Evolutionary conservation across 1,140 invertebrate species (phyloP), one percentile per base, ranked within the genome.

Genomic region (Drosophila ercepeae): DNA sequence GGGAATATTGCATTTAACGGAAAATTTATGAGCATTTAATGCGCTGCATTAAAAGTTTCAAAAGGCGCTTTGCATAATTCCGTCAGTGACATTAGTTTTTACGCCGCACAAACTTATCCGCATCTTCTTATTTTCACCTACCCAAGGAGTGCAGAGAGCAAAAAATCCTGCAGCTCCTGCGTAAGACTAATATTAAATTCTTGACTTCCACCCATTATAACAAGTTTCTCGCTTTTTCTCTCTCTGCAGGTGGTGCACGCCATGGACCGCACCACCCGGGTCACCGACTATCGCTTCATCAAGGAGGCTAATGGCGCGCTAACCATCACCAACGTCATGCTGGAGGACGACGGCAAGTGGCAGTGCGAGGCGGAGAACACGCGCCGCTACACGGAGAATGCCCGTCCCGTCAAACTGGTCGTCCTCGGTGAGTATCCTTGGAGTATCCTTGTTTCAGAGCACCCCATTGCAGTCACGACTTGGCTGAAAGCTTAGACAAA

Each of bases 261-360:
- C 67, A 92, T 92, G 79, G 92, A 92, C 54, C 91, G 92, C 55
- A 93, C 92, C 54, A 90, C 92, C 63, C 90, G 92, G 39, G 92
- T 92, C 61, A 92, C 92, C 63, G 93, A 93, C 77, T 93, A 93
- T 82, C 90, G 93, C 65, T 93, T 93, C 78, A 91, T 93, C 69
- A 92, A 92, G 72, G 93, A 93, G 71, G 92, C 92, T 60, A 93
- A 92, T 42, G 94, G 94, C 0, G 93, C 93, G 61, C 91, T 95
- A 67, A 93, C 93, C 63, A 95, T 95, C 65, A 93, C 94, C 65
- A 95, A 94, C 83, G 94, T 94, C 8, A 92, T 94, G 74, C 91
- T 95, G 16, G 94, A 95, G 76, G 94, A 95, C 71, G 94, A 95
- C 67, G 94, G 94, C 50, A 92, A 93, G 71, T 95, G 94, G 94